phyloP scores from a whole-genome alignment of 1,140 invertebrate genomes.

The Bombus ignitus region DNA sequence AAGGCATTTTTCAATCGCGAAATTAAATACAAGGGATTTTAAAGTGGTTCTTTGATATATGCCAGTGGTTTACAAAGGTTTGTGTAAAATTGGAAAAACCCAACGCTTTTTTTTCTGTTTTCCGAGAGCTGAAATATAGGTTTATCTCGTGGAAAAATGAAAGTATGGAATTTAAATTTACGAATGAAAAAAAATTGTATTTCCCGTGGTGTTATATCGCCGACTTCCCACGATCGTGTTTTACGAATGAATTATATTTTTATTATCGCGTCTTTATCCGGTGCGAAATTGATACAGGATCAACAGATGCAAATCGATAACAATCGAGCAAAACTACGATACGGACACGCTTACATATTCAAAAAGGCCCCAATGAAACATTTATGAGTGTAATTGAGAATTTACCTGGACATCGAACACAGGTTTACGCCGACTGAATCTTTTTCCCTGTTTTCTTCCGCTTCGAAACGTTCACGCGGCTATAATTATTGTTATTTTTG shows the following conservation, averaged over 20 bases:
- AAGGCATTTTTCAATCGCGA: background rate
- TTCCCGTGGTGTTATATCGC: background rate
- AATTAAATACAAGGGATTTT: slow-evolving; percentile 18
- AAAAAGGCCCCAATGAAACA: slow-evolving; percentile 49
- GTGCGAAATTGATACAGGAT: background rate
- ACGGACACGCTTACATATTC: slow-evolving; percentile 28
- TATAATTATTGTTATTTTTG: slow-evolving; percentile 11
- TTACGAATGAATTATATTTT: slow-evolving; percentile 11
- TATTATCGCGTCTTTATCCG: background rate
- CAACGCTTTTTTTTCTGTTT: background rate
- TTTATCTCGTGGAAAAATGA: background rate
- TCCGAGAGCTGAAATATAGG: background rate
- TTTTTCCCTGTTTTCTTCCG: background rate
- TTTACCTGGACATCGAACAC: slow-evolving; percentile 32
- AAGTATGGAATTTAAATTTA: too few species aligned
- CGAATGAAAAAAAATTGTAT: too few species aligned
- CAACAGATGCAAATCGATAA: slow-evolving; percentile 1
- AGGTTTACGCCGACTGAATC: slow-evolving; percentile 6
- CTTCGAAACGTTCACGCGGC: background rate
- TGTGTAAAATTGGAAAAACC: background rate
- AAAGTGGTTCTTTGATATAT: background rate
- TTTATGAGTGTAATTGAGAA: slow-evolving; percentile 52
- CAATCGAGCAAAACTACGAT: background rate
- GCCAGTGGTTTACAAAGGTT: background rate
- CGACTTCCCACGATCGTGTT: background rate